A percentile compares a stretch with the other conserved stretches of the same genome.
Conservation (phyloP, 92 coral and sea anemone genomes). For the Palythoa heliodiscus region DNA sequence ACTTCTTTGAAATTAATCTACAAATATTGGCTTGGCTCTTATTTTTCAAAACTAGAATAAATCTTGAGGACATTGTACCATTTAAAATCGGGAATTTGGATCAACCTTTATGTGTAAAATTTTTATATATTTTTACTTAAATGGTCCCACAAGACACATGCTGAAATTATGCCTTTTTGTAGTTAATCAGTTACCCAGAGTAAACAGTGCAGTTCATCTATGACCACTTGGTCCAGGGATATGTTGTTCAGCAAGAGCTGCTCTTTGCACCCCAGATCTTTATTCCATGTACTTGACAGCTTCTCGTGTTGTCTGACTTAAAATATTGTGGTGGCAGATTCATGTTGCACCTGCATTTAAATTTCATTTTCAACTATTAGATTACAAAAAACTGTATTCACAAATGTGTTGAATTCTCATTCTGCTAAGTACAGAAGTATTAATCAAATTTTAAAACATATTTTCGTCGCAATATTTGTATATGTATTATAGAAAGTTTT, state of each 20-base stretch:
- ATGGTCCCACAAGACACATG: too few species aligned
- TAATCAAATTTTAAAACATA: too few species aligned
- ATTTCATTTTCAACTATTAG: neutral
- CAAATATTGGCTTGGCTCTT: too few species aligned
- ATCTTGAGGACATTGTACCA: too few species aligned
- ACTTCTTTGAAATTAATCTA: too few species aligned
- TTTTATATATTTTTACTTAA: too few species aligned
- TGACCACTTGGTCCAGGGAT: neutral
- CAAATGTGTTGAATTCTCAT: neutral
- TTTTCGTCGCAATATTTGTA: too few species aligned
- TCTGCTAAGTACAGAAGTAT: neutral
- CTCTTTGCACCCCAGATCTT: neutral
- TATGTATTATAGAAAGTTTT: too few species aligned
- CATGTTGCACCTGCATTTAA: conserved; percentile 10
- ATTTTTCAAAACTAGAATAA: too few species aligned
- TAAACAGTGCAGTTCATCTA: neutral
- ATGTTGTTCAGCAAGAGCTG: neutral
- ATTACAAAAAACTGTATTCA: too few species aligned
- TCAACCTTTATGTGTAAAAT: too few species aligned
- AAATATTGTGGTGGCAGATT: neutral
- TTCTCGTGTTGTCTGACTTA: neutral
- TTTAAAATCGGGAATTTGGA: too few species aligned
- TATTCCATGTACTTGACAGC: neutral
- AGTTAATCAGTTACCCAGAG: neutral
- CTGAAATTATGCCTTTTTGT: neutral